Conservation (phyloP, 2,888 invertebrate genomes). For the Sthenelais limicola region DNA sequence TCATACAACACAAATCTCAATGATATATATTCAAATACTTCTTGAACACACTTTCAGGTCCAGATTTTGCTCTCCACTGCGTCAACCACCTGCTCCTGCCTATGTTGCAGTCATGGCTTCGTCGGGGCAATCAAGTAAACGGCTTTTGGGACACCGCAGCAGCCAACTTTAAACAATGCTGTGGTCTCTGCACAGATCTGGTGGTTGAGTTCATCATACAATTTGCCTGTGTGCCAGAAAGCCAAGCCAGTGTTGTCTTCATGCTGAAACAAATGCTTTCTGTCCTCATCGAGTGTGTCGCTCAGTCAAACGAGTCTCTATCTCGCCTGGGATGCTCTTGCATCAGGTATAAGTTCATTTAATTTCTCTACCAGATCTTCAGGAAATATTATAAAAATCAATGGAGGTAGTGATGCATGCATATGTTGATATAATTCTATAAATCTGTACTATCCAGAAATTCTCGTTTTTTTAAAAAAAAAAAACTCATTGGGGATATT, state of each 20-base stretch:
- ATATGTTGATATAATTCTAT: no score
- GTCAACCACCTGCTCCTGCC: conserved; percentile 93
- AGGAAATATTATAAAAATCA: no score
- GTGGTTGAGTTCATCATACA: conserved; percentile 88
- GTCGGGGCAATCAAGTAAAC: conserved; percentile 78
- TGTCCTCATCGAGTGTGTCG: conserved; percentile 91
- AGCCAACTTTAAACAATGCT: conserved; percentile 94
- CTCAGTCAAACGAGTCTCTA: conserved; percentile 90
- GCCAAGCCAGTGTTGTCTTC: conserved; percentile 75
- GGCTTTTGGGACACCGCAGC: conserved; percentile 78
- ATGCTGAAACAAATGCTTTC: conserved; percentile 88
- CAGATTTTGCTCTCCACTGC: conserved; percentile 91
- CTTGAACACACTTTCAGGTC: conserved; percentile 75
- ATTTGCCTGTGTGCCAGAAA: conserved; percentile 77
- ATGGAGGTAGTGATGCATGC: no score
- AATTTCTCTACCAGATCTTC: no score
- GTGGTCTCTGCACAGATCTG: conserved; percentile 91
- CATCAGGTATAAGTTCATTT: conserved; percentile 81
- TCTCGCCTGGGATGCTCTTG: conserved; percentile 94
- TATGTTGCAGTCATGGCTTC: conserved; percentile 93
- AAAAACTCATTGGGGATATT: no score
- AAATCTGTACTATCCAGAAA: no score
- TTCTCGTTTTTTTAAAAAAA: no score
- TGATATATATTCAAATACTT: not conserved
- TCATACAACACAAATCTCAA: no score